Base-by-base conservation (phyloP, 2,888 invertebrate genomes). In the Dicyrtoma fusca region DNA sequence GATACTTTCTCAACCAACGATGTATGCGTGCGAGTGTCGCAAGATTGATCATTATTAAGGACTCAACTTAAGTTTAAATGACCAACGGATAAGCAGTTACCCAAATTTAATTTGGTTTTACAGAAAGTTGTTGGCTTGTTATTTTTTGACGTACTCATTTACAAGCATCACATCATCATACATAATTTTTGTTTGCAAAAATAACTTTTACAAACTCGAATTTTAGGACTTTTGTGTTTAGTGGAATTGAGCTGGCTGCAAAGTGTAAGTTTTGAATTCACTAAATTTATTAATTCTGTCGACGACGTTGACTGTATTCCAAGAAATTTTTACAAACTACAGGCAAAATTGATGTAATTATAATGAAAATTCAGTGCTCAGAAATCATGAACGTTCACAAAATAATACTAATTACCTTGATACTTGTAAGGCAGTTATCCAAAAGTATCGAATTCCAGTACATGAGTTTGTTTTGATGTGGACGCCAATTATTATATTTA, bases 31-130 rank as follows among this genome's bases (percentile, higher is more conserved):
- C 45, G 49, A 64, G 21, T 64, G 47, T 64, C 23, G 64, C 51
- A 26, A 64, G 51, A 64, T 49, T 64, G 64, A 21, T 64, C 11
- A 63, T 26, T 63, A 63, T 63, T 45, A 64, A n/a, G 19, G 25
- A 45, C 47, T 47, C 45, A 47, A 45, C 23, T 47, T 62, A 26
- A 42, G 44, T 64, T 51, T 57, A 14, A 44, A 57, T 19, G 45
- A 47, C 59, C 69, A 59, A 42, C 59, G 69, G 23, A 57, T 19
- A 57, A 26, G 44, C 26, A 69, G 69, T 69, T 69, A 69, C 69
- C 69, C 59, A 59, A 69, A 55, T 45, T 57, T 64, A 25, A n/a
- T 45, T 64, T 26, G 49, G 64, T 47, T 64, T 64, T n/a, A 23
- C n/a, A 19, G 17, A 62, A 44, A n/a, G 17, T 21, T 53, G 53